phyloP scores from a whole-genome alignment of 2,113 vertebrate species.

The Carassius gibelio region DNA sequence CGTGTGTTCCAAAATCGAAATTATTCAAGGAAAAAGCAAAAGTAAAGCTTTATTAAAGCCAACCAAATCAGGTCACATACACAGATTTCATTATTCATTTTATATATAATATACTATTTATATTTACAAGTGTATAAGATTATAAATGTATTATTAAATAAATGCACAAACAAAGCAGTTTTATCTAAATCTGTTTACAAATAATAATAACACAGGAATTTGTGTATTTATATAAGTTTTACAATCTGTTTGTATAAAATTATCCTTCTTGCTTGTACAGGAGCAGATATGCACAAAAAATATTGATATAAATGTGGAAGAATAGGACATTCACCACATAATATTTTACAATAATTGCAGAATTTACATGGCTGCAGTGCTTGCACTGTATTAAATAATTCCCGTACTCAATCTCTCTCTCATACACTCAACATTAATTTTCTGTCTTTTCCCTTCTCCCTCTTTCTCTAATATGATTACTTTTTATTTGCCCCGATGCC shows the following conservation, averaged over 20 bases:
- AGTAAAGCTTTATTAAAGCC: background rate
- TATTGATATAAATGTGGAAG: background rate
- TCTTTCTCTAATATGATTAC: conserved; percentile 5
- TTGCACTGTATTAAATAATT: background rate
- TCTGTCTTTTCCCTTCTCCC: background rate
- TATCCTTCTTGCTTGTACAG: background rate
- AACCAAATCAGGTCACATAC: background rate
- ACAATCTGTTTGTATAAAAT: background rate
- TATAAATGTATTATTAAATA: background rate
- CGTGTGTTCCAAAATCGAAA: conserved; percentile 12
- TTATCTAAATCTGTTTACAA: background rate
- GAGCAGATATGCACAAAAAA: background rate
- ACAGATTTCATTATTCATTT: background rate
- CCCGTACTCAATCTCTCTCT: background rate
- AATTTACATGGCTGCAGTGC: conserved; percentile 7
- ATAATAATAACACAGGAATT: background rate
- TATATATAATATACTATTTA: background rate
- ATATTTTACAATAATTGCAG: conserved; percentile 2
- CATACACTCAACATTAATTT: background rate
- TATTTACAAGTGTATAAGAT: background rate
- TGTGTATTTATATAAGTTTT: background rate
- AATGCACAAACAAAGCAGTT: background rate
- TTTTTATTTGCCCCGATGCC: conserved; percentile 24
- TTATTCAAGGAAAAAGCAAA: background rate
- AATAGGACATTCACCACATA: background rate